phyloP scores from a whole-genome alignment of 35 echinoderm and acorn worm genomes.

The Heliocidaris erythrogramma region DNA sequence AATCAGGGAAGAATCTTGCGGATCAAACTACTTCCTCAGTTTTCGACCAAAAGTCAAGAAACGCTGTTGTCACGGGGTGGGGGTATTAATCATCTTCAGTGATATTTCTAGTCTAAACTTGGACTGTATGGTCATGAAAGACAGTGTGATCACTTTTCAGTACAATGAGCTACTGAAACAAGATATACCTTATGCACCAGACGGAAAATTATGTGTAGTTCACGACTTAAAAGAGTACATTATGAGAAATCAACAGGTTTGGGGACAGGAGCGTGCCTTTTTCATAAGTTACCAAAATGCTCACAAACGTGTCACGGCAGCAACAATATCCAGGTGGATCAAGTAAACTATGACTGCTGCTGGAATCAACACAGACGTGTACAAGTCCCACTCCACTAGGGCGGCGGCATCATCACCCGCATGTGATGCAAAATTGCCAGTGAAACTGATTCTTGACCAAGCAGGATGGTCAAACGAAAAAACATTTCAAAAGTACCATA shows the following conservation, averaged over 20 bases:
- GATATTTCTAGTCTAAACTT: too few relatives aligned
- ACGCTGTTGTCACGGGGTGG: too few relatives aligned
- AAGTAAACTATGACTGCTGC: slow-evolving; percentile 24
- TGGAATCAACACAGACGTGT: slow-evolving; percentile 45
- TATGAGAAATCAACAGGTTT: too few relatives aligned
- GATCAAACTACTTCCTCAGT: too few relatives aligned
- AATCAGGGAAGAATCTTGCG: too few relatives aligned
- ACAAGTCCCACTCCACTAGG: slow-evolving; percentile 64
- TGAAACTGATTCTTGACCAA: slow-evolving; percentile 44
- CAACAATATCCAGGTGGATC: slow-evolving; percentile 63
- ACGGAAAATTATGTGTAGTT: too few relatives aligned
- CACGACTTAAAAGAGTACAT: too few relatives aligned
- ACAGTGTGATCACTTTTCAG: slow-evolving; percentile 36
- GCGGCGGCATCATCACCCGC: slow-evolving; percentile 52
- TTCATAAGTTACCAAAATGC: slow-evolving; percentile 69
- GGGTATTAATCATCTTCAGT: too few relatives aligned
- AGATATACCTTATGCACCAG: too few relatives aligned
- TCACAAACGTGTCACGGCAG: too few relatives aligned
- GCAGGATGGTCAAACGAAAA: slow-evolving; percentile 57
- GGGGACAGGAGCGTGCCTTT: slow-evolving; percentile 39
- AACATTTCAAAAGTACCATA: too few relatives aligned
- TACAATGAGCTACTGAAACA: not conserved
- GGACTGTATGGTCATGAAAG: not conserved
- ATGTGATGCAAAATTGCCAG: slow-evolving; percentile 15
- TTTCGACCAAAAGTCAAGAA: too few relatives aligned